Conservation (phyloP, 2,113 vertebrate genomes). For the Turnix velox region DNA sequence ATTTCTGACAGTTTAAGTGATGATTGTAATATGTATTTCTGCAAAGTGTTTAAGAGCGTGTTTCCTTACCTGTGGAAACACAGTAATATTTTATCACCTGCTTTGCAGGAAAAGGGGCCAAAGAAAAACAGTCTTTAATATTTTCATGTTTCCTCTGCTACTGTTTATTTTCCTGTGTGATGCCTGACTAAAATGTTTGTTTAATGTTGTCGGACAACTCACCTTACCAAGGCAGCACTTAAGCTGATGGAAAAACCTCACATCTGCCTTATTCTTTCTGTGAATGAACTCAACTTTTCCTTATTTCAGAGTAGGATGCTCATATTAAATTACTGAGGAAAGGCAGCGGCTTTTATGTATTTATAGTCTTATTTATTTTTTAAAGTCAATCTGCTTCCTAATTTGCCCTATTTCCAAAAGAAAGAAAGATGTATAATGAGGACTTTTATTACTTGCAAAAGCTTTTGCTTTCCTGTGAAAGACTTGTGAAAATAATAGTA, state of each 20-base stretch:
- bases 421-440: slow-evolving; percentile 49
- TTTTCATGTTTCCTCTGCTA: slow-evolving; percentile 71
- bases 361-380: slow-evolving; percentile 61
- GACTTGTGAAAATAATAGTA: slow-evolving; percentile 42
- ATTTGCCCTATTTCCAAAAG: slow-evolving; percentile 47
- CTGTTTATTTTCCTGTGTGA: slow-evolving; percentile 72
- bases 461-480: slow-evolving; percentile 55
- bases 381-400: slow-evolving; percentile 53
- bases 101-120: slow-evolving; percentile 55
- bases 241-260: slow-evolving; percentile 47
- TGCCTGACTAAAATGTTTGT: slow-evolving; percentile 68
- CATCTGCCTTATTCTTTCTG: slow-evolving; percentile 60
- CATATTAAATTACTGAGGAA: slow-evolving; percentile 42
- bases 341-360: slow-evolving; percentile 53
- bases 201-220: slow-evolving; percentile 58
- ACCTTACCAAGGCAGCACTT: slow-evolving; percentile 54
- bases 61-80: slow-evolving; percentile 71
- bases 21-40: slow-evolving; percentile 64
- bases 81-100: slow-evolving; percentile 71
- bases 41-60: slow-evolving; percentile 58
- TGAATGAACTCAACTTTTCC: slow-evolving; percentile 60
- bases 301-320: slow-evolving; percentile 45
- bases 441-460: slow-evolving; percentile 58
- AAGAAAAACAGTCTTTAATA: slow-evolving; percentile 63
- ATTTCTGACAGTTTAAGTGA: slow-evolving; percentile 55